Conservation (phyloP, 2,113 vertebrate species). For the Ornithorhynchus anatinus region DNA sequence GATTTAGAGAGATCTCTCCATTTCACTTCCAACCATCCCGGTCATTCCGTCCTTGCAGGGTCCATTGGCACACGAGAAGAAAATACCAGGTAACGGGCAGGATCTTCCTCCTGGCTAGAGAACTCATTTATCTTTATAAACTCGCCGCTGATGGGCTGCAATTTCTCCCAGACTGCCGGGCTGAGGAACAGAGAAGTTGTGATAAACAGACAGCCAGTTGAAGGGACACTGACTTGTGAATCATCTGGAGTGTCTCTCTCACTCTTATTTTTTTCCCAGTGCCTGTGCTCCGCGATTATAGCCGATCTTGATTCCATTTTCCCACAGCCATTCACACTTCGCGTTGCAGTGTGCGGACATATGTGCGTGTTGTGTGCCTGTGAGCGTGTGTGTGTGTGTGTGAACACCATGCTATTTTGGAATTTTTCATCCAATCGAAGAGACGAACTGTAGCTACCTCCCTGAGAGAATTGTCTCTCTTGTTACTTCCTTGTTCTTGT, state of each 20-base stretch:
- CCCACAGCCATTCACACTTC: constrained; percentile 10
- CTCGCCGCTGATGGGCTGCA: constrained; percentile 40
- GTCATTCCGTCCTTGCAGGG: not conserved
- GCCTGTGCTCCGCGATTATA: constrained; percentile 48
- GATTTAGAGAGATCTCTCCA: not conserved
- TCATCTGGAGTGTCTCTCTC: constrained; percentile 36
- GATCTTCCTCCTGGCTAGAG: constrained; percentile 30
- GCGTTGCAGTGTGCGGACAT: too few species aligned
- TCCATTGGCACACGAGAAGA: constrained; percentile 18
- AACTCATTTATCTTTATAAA: constrained; percentile 54
- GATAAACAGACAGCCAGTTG: constrained; percentile 56
- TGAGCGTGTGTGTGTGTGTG: too few species aligned
- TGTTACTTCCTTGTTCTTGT: too few species aligned
- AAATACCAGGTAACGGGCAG: constrained; percentile 24
- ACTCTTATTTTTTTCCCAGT: constrained; percentile 16
- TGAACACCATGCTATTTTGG: too few species aligned
- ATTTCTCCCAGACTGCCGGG: constrained; percentile 30
- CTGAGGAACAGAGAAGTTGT: constrained; percentile 39
- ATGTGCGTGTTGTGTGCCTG: too few species aligned
- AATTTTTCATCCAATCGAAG: too few species aligned
- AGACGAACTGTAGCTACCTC: too few species aligned
- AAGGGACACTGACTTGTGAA: constrained; percentile 41
- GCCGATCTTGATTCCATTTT: constrained; percentile 9
- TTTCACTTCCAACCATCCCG: not conserved
- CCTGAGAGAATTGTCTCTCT: too few species aligned